These are phyloP conservation scores for Trogon melanurus DNA, from an alignment of 2,113 vertebrate genomes.

Conservation along the genomic window DNA sequence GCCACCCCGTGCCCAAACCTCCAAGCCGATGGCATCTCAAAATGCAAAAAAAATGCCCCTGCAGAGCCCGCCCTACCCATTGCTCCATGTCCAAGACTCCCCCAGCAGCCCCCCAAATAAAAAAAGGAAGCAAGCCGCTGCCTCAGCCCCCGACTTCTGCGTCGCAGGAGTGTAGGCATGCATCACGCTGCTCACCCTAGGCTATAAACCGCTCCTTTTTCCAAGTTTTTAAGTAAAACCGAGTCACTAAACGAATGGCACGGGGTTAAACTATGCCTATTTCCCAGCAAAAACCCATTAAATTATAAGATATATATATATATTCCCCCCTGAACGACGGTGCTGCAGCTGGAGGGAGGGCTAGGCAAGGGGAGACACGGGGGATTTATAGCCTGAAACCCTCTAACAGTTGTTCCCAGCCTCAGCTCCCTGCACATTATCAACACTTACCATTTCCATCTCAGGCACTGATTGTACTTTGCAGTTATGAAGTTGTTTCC, in stretches of 20 bases:
- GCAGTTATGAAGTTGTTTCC: constrained; percentile 53
- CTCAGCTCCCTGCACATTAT: not conserved
- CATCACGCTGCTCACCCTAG: not conserved
- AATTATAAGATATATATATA: not conserved
- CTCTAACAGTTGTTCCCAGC: constrained; percentile 4
- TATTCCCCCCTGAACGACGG: not conserved
- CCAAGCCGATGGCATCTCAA: too few relatives aligned
- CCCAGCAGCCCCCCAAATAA: not conserved
- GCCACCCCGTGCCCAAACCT: rapidly evolving
- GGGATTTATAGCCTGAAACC: constrained; percentile 30
- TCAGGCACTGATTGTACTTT: not conserved
- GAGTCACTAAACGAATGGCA: not conserved
- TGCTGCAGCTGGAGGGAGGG: constrained; percentile 30
- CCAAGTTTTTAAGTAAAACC: constrained; percentile 19
- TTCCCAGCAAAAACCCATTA: not conserved
- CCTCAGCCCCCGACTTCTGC: not conserved
- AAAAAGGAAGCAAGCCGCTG: not conserved
- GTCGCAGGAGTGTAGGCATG: not conserved
- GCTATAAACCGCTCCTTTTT: not conserved
- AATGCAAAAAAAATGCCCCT: not conserved
- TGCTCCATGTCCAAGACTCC: not conserved
- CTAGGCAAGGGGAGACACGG: not conserved
- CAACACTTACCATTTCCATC: constrained; percentile 21
- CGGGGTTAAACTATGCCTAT: constrained; percentile 1
- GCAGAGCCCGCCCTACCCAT: not conserved